Base-by-base conservation (phyloP, 1,140 invertebrate species). In the Cardiocondyla obscurior region DNA sequence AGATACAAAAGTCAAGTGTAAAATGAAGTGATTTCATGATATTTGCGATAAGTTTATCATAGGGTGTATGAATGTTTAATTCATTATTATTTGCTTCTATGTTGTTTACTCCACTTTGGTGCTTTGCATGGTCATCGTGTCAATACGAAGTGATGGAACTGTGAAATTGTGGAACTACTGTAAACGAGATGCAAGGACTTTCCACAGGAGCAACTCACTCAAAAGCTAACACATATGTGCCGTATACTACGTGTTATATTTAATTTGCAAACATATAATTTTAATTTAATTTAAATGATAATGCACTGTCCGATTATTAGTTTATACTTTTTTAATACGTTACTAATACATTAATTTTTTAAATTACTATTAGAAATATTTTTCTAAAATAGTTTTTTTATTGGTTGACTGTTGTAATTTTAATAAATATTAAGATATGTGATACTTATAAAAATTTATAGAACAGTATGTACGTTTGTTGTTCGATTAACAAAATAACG, bases 91-190 rank as follows among this genome's bases (percentile, higher is more conserved):
- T 92, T 91, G 91, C 91, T 90, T 92, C 85, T 89, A 92, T 92
- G 89, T 91, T 92, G 90, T 93, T 93, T 93, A 93, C 91, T 92
- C 90, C 90, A 89, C 90, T 93, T 92, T 93, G 90, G 92, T 93
- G 91, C 93, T 93, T 94, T 94, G 93, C 93, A 94, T 94, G 93
- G 92, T 88, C 90, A 87, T 88, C 90, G 85, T 90, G 57, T 83
- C 85, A 64, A 90, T 89, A 64, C 79, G 88, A 91, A 94, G 93
- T 87, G 93, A 94, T 85, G 93, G 93, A 86, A 93, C 92, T 22
- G 90, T 94, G 82, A 91, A 87, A 84, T 89, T 94, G n/a, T 94
- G 93, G 93, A 94, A 88, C 85, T 93, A 92, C 90, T 90, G 86
- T 89, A 93, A 91, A 83, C 91, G 88, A 90, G 92, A 93, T 81